phyloP scores from a whole-genome alignment of 2,888 invertebrate species.

The Scaptomyza reducta region DNA sequence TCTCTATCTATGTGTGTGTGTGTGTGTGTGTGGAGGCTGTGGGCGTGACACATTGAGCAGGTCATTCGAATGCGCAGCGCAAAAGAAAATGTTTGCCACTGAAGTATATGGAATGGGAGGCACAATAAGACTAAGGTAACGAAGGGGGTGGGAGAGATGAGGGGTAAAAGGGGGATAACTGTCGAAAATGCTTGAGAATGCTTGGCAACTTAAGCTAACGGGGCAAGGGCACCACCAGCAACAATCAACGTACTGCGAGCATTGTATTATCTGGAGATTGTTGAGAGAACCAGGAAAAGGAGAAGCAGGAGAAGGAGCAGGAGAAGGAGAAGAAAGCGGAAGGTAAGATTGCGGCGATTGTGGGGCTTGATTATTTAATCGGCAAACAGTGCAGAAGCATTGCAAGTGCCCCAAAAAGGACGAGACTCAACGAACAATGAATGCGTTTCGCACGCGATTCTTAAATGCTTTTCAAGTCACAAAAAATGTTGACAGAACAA shows the following conservation, averaged over 20 bases:
- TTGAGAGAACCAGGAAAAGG: not conserved
- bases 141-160: not conserved
- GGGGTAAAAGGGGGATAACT: not conserved
- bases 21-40: slow-evolving; percentile 2
- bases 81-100: slow-evolving; percentile 15
- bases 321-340: not conserved
- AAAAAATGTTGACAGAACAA: not conserved
- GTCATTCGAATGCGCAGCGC: slow-evolving; percentile 73
- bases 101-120: slow-evolving; percentile 6
- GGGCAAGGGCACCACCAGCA: not conserved
- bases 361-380: not conserved
- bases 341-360: not conserved
- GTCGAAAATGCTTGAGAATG: slow-evolving; percentile 1
- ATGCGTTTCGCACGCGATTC: slow-evolving; percentile 38
- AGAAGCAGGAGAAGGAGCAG: not conserved
- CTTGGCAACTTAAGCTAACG: not conserved
- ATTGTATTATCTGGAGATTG: slow-evolving; percentile 8
- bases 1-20: slow-evolving; percentile 3
- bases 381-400: slow-evolving; percentile 3
- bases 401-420: not conserved
- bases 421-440: slow-evolving; percentile 12
- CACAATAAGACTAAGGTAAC: not conserved
- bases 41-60: slow-evolving; percentile 59
- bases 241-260: slow-evolving; percentile 16
- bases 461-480: slow-evolving; percentile 18